Evolutionary conservation across 2,113 vertebrate genomes (phyloP).

Genomic region (Mobula birostris): DNA sequence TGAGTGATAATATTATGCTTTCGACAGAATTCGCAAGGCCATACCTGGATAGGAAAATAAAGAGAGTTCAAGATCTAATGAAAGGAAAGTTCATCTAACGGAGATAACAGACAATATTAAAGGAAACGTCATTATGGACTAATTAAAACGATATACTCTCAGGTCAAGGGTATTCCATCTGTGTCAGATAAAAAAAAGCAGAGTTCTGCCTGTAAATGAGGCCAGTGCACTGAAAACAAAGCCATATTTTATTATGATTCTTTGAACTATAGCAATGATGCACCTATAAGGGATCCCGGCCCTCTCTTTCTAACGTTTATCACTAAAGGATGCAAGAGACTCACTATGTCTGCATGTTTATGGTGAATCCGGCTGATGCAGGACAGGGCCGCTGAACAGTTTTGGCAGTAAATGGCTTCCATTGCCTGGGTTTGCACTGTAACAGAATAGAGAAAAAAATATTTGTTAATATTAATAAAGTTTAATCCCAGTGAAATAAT

Average conservation of each 20-base stretch:
- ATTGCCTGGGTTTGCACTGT: background rate
- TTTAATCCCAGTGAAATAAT: background rate
- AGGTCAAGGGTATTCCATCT: background rate
- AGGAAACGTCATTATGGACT: background rate
- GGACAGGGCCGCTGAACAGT: constrained; percentile 22
- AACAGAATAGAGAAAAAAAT: background rate
- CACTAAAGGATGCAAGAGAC: background rate
- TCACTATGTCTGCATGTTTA: constrained; percentile 8
- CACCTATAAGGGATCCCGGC: background rate
- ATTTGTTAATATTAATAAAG: background rate
- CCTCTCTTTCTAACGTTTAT: background rate
- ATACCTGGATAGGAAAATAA: constrained; percentile 47
- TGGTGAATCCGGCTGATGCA: constrained; percentile 31
- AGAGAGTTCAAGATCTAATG: background rate
- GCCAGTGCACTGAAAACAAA: background rate
- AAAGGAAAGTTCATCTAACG: background rate
- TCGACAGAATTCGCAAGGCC: constrained; percentile 60
- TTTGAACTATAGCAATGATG: background rate
- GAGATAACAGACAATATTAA: background rate
- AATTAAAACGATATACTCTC: background rate
- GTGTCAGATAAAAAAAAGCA: background rate
- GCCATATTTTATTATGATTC: background rate
- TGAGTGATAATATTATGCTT: constrained; percentile 43
- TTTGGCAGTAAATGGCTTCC: constrained; percentile 10
- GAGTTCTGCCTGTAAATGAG: no score